A percentile compares a stretch with the other conserved stretches of the same genome.
Conservation (phyloP, 2,797 vertebrate species). For the Scleropages formosus region DNA sequence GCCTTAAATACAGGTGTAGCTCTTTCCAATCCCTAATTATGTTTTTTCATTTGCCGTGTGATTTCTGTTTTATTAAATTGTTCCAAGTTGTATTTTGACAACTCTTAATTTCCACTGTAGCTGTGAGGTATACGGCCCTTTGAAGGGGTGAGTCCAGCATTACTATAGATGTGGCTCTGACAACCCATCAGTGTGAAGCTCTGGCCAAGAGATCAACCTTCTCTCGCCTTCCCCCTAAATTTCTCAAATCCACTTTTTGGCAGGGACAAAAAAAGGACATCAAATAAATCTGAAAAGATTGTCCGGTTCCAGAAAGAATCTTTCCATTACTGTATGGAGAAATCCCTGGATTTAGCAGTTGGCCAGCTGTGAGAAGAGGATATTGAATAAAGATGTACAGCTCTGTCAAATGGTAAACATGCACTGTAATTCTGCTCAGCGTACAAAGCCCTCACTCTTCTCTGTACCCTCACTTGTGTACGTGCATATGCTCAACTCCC, state of each 20-base stretch:
- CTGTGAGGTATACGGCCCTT: background rate
- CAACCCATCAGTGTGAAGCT: conserved; percentile 47
- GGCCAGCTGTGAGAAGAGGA: conserved; percentile 43
- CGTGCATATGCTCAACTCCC: conserved; percentile 45
- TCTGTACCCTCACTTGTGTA: conserved; percentile 46
- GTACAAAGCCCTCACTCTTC: conserved; percentile 29
- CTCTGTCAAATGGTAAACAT: conserved; percentile 47
- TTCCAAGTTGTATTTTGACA: background rate
- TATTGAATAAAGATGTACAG: conserved; percentile 62
- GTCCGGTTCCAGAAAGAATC: conserved; percentile 49
- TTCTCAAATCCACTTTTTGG: conserved; percentile 47
- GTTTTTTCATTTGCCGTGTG: background rate
- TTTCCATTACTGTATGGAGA: conserved; percentile 50
- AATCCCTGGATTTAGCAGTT: conserved; percentile 52
- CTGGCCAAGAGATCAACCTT: conserved; percentile 41
- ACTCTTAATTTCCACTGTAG: background rate
- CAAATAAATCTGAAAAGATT: conserved; percentile 50
- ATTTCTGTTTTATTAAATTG: background rate
- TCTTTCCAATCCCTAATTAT: background rate
- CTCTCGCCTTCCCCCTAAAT: conserved; percentile 21
- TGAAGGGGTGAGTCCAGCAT: background rate
- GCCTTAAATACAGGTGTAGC: background rate
- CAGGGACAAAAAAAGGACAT: conserved; percentile 54
- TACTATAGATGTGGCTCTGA: conserved; percentile 24
- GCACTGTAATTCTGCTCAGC: conserved; percentile 30